Evolutionary conservation across 2,113 vertebrate genomes (phyloP), one percentile per base, ranked within the genome.

Genomic region (Brachirus orientalis): DNA sequence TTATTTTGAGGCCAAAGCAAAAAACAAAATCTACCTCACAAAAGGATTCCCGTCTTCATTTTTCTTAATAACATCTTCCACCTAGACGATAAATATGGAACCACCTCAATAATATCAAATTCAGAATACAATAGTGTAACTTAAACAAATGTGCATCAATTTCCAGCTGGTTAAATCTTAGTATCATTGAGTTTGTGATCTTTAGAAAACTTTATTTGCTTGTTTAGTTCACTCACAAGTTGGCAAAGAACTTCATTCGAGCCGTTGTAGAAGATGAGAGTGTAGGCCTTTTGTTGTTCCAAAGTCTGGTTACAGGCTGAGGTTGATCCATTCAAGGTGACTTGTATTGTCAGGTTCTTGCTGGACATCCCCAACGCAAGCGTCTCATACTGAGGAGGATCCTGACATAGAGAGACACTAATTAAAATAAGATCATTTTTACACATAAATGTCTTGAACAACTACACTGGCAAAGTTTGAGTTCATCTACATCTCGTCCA

Each of bases 161-260:
- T 28, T 28, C 28, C 28, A 28, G 3, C 0, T 28, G 28, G 28
- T 28, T 28, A 28, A 28, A 28, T 28, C 3, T 4, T 28, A 28
- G 28, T 28, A 28, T 28, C 28, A 28, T 28, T 28, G 6, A 28
- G n/a, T n/a, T n/a, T n/a, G n/a, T n/a, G n/a, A n/a, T n/a, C n/a
- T n/a, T n/a, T n/a, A n/a, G n/a, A n/a, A n/a, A n/a, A n/a, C n/a
- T n/a, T n/a, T n/a, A n/a, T n/a, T n/a, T n/a, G n/a, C n/a, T n/a
- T n/a, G n/a, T n/a, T n/a, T 28, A 28, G 3, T 28, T 28, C 9
- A 92, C 95, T 95, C 82, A 98, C 97, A 82, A 95, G 91, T 74
- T 11, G 83, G 75, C 94, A 97, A 46, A 72, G 56, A 63, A 95
- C 57, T 22, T 16, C 88, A 57, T 62, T 3, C 12, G 45, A 22